Evolutionary conservation across 2,113 vertebrate species (phyloP).

Genomic region (Pangasianodon hypophthalmus): DNA sequence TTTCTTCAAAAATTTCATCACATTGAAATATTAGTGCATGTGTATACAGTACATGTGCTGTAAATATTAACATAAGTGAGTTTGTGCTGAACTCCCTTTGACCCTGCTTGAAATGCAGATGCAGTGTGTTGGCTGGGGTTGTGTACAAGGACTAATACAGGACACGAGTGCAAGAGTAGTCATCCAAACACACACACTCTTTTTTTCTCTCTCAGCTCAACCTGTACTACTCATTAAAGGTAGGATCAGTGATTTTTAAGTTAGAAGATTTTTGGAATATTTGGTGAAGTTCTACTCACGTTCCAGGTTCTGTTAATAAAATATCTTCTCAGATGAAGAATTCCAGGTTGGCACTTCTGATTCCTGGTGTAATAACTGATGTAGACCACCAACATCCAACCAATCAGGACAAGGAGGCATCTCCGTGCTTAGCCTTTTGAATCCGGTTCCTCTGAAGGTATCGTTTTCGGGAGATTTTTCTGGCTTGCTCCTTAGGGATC

Average conservation of each 20-base stretch:
- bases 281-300: not conserved
- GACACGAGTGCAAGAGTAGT: not conserved
- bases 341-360: not conserved
- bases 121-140: not conserved
- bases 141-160: not conserved
- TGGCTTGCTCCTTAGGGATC: not conserved
- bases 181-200: not conserved
- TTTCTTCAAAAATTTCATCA: not conserved
- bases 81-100: slow-evolving; percentile 49
- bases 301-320: not conserved
- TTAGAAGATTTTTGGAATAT: not conserved
- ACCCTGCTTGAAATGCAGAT: slow-evolving; percentile 45
- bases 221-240: not conserved
- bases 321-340: not conserved
- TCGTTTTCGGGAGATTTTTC: not conserved
- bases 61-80: not conserved
- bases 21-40: not conserved
- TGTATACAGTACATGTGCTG: not conserved
- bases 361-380: not conserved
- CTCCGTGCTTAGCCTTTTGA: no score
- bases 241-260: not conserved
- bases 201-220: not conserved
- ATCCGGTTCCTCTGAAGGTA: no score
- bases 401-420: no score
- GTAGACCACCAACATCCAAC: not conserved